These are phyloP conservation scores for Thereva nobilitata DNA, from an alignment of 2,888 invertebrate species.

Conservation along the genomic window DNA sequence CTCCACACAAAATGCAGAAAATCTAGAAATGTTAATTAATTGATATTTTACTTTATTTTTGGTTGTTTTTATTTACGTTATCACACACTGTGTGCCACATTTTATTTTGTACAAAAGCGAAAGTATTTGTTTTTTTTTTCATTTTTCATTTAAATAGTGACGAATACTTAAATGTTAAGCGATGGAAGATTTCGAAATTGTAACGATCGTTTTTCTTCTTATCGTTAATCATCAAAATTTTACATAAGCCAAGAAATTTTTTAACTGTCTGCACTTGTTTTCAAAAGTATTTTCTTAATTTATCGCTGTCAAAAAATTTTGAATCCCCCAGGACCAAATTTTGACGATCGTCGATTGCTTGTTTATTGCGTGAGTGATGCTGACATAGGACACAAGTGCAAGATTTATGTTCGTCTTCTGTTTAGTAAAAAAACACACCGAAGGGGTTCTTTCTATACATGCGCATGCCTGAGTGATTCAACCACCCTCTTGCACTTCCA, in stretches of 20 bases:
- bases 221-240: no score
- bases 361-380: neutral
- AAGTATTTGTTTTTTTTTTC: neutral
- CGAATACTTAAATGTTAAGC: no score
- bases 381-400: constrained; percentile 37
- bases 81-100: neutral
- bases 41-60: constrained; percentile 2
- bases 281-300: no score
- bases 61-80: constrained; percentile 7
- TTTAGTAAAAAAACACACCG: neutral
- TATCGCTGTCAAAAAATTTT: neutral
- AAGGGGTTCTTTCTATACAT: no score
- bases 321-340: neutral
- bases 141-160: constrained; percentile 2
- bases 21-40: constrained; percentile 24
- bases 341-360: neutral
- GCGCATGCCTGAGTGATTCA: no score
- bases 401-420: constrained; percentile 12
- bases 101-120: neutral
- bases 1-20: constrained; percentile 31
- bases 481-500: no score
- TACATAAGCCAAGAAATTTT: neutral
- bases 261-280: neutral
- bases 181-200: no score
- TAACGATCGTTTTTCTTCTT: no score